Evolutionary conservation across 2,797 vertebrate species (phyloP), one percentile per base, ranked within the genome.

Genomic region (Benthosema pterotum): DNA sequence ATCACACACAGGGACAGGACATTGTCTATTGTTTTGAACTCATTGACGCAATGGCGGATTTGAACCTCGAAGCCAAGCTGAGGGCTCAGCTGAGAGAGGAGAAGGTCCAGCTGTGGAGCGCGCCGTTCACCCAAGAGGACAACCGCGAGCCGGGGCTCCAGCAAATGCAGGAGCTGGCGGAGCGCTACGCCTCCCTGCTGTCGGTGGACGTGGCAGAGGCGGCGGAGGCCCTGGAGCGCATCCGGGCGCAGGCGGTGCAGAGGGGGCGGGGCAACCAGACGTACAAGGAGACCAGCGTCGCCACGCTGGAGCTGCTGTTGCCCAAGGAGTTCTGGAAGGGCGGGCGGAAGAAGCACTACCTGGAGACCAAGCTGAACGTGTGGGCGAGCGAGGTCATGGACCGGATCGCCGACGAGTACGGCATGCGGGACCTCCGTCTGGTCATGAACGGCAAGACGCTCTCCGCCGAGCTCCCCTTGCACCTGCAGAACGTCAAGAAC

Each of bases 31-130:
- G 32, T 38, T 38, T 38, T 38, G 32, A 38, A 38, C 8, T 7
- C 5, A 25, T 38, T n/a, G n/a, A 38, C 32, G 5, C 2, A 22
- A 98, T 98, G 96, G 89, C 93, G 0, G 94, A 96, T 72, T 93
- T 93, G 78, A 95, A 97, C 74, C 83, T 92, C 46, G 91, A 94
- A 83, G 89, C 94, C 8, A 97, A 96, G 84, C 74, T 99, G 79
- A 95, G 93, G 73, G 86, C 78, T 16, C 91, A 88, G 79, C 83
- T 99, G 75, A 95, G 95, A 85, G 91, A 94, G 77, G 94, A 97
- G 63, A 94, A 89, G 77, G 92, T 97, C 84, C 94, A 95, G 52
- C 93, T 99, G 3, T 98, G 97, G 96, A 95, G 92, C 25, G 91
- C 93, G 15, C 97, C 97, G 0, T 98, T 92, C 68, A 98, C 95